Conservation (phyloP, 2,797 vertebrate species). For the Carduelis carduelis region DNA sequence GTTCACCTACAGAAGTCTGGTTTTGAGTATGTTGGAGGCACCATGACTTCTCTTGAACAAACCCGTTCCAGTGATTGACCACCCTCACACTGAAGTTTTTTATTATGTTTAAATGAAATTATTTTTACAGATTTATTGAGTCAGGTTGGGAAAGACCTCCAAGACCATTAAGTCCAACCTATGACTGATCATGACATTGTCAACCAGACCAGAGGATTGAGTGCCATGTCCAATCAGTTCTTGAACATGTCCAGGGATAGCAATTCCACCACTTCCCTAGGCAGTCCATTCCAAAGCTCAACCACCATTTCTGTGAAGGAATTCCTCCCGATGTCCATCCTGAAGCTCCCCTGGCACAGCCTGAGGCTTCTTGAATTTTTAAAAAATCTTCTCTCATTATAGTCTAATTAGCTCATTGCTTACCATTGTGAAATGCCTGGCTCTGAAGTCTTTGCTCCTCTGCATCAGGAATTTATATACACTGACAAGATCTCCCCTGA, state of each 20-base stretch:
- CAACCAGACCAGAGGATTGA: not conserved
- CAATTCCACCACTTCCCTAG: not conserved
- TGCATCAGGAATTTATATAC: not conserved
- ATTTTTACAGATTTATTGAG: not conserved
- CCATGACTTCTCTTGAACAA: not conserved
- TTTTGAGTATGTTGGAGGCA: not conserved
- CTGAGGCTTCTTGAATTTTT: not conserved
- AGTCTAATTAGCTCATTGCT: not conserved
- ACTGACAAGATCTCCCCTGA: not conserved
- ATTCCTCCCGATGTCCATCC: not conserved
- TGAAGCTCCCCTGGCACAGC: not conserved
- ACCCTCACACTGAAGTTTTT: rapidly evolving
- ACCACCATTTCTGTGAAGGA: not conserved
- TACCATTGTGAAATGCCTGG: not conserved
- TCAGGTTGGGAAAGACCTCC: not conserved
- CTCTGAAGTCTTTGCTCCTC: not conserved
- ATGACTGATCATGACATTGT: not conserved
- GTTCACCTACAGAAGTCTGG: not conserved
- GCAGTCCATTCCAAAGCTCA: not conserved
- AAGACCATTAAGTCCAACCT: not conserved
- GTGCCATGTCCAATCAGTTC: not conserved
- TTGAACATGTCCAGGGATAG: not conserved
- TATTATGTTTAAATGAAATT: not conserved
- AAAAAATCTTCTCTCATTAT: not conserved
- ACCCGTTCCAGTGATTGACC: not conserved